Evolutionary conservation across 2,797 vertebrate species (phyloP), one percentile per base, ranked within the genome.

Genomic region (Neosilurus mollespiculum): DNA sequence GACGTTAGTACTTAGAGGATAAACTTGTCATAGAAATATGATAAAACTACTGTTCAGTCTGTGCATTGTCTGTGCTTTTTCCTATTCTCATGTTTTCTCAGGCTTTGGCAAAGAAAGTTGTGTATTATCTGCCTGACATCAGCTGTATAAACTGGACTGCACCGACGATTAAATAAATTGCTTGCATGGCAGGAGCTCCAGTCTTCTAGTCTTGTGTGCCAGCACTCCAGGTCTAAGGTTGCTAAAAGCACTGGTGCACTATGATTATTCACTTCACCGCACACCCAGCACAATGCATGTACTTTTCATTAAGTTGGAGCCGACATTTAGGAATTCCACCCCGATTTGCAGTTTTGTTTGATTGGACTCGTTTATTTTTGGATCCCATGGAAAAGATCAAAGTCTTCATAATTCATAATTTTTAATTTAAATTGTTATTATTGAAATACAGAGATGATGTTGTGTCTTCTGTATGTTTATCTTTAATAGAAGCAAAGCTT

Each of bases 61-160:
- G 24, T 56, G 18, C 61, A 54, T 1, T 53, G 26, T 54, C 56
- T n/a, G n/a, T 18, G 18, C n/a, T 14, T 69, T n/a, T 11, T 12
- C 34, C 7, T 69, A 18, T 69, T 34, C 24, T 53, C 9, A 53
- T 66, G 14, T 43, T 66, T 9, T 26, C 30, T 49, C 34, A 77
- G 72, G 20, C 53, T 56, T 77, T 91, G 87, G 73, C 89, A 93
- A 91, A 76, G 78, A 86, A 64, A 87, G 86, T 88, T 84, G 89
- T 90, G 90, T 93, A 89, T 87, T 91, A 87, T 82, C 86, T 88
- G 80, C 0, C 82, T 90, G 92, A 91, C 91, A 90, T 92, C 89
- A 92, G 93, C 91, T 89, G 87, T 87, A 80, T 77, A 83, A 86
- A 34, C 64, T 34, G 80, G 82, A 87, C 87, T 87, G 85, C 83